Conservation (phyloP, 2,113 vertebrate species). For the Sphaerodactylus townsendi region DNA sequence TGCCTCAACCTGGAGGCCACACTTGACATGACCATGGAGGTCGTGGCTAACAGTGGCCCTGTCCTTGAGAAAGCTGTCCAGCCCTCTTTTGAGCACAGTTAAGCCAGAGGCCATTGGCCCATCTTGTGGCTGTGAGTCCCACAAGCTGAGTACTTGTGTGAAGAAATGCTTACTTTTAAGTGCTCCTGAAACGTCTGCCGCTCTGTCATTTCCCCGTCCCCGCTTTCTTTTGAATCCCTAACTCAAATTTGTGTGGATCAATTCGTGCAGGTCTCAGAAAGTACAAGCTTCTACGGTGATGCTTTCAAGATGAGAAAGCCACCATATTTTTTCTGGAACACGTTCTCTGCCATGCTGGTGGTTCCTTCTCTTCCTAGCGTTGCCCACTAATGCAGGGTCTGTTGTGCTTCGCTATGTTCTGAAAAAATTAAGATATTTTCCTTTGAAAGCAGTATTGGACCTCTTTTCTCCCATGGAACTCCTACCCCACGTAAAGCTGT, state of each 20-base stretch:
- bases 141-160: no score
- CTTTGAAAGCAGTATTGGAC: slow-evolving; percentile 10
- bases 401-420: slow-evolving; percentile 9
- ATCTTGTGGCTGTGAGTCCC: no score
- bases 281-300: not conserved
- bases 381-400: no score
- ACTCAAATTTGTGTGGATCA: not conserved
- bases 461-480: not conserved
- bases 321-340: slow-evolving; percentile 26
- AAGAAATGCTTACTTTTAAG: not conserved
- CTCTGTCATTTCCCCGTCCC: not conserved
- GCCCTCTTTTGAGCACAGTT: no score
- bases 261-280: not conserved
- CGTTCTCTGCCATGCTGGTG: no score
- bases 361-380: no score
- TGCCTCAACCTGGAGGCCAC: no score
- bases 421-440: slow-evolving; percentile 31
- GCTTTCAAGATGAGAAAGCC: not conserved
- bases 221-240: not conserved
- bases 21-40: no score
- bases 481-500: not conserved
- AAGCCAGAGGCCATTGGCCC: no score
- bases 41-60: no score
- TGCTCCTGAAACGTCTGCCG: not conserved
- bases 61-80: no score